Conservation (phyloP, 2,113 vertebrate species). For the Cryptotis parvus region DNA sequence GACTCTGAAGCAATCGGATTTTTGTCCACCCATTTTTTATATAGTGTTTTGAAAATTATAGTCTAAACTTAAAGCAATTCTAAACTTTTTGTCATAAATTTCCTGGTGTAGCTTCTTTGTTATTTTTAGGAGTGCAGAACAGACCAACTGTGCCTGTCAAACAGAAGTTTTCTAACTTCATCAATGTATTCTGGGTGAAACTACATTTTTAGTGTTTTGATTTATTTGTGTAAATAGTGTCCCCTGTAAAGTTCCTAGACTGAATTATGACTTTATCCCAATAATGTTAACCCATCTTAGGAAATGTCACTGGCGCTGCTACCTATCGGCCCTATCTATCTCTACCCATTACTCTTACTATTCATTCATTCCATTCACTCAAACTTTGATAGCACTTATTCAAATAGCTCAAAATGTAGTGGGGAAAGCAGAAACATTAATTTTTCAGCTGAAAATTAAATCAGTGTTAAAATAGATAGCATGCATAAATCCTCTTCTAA, state of each 20-base stretch:
- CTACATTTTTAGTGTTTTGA: not conserved
- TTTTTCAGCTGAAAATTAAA: not conserved
- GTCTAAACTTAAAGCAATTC: no score
- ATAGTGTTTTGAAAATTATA: no score
- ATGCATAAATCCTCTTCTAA: not conserved
- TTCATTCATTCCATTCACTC: not conserved
- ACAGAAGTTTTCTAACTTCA: no score
- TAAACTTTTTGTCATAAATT: not conserved
- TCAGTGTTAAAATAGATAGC: not conserved
- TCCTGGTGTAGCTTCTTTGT: not conserved
- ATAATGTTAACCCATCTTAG: not conserved
- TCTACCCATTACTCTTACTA: not conserved
- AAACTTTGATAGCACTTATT: not conserved
- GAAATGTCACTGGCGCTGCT: not conserved
- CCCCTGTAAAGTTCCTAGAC: not conserved
- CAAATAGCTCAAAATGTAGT: not conserved
- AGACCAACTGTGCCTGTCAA: not conserved
- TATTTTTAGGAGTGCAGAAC: no score
- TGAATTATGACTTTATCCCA: not conserved
- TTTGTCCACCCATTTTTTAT: no score
- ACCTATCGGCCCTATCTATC: not conserved
- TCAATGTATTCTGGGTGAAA: no score
- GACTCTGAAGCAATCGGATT: not conserved
- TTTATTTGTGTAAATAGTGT: not conserved
- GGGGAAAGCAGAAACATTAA: not conserved